Conservation (phyloP, 2,888 invertebrate genomes). For the Panzeria rudis region DNA sequence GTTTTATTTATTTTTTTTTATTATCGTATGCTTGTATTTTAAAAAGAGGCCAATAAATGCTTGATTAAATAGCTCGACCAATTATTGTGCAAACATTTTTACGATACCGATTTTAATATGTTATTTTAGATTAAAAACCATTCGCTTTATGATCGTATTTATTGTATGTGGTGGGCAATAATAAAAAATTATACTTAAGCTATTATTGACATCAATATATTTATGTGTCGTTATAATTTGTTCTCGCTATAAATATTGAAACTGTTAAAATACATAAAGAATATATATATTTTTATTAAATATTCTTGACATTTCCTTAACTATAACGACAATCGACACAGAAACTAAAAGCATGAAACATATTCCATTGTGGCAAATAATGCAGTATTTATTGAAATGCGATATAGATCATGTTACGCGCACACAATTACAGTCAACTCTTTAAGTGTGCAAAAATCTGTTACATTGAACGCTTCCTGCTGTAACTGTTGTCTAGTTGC, state of each 20-base stretch:
- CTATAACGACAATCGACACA: too few species aligned
- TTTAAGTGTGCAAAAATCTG: too few species aligned
- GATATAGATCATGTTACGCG: too few species aligned
- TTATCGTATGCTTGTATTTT: constrained; percentile 53
- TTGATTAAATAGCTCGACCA: constrained; percentile 66
- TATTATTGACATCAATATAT: constrained; percentile 54
- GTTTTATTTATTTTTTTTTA: constrained; percentile 50
- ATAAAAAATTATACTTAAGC: constrained; percentile 52
- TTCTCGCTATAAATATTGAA: constrained; percentile 14
- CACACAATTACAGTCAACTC: too few species aligned
- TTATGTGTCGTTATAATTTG: constrained; percentile 28
- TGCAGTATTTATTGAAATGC: too few species aligned
- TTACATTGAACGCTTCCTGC: too few species aligned
- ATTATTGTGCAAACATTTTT: constrained; percentile 61
- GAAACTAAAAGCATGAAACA: too few species aligned
- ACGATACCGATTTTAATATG: constrained; percentile 64
- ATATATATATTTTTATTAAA: too few species aligned
- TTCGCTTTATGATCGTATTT: constrained; percentile 55
- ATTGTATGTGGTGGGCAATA: constrained; percentile 24
- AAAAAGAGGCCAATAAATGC: constrained; percentile 54
- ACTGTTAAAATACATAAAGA: background rate
- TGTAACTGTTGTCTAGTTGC: too few species aligned
- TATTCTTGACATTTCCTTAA: too few species aligned
- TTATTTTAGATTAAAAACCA: constrained; percentile 66
- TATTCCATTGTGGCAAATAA: too few species aligned